Percentiles rank a stretch among this genome's conserved stretches.
Conservation (phyloP, 2,113 vertebrate species). For the Poeciliopsis retropinna region DNA sequence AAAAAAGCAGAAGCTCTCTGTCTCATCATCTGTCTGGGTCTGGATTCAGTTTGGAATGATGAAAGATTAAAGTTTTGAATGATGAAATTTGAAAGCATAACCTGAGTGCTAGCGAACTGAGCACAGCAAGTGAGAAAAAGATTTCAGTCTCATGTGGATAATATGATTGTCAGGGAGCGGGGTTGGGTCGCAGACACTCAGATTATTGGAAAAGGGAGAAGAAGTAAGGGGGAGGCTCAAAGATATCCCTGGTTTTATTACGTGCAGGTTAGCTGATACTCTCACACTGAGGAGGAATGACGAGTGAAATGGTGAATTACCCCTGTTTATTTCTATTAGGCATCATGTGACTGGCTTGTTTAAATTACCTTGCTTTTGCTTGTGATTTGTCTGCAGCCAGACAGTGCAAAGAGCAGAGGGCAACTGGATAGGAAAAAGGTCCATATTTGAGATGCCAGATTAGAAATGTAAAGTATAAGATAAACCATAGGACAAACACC, state of each 20-base stretch:
- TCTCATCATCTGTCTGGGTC: not conserved
- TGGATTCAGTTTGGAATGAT: not conserved
- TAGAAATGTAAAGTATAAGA: not conserved
- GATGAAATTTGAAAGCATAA: constrained; percentile 19
- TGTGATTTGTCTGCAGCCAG: constrained; percentile 54
- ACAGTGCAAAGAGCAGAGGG: constrained; percentile 22
- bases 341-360: constrained; percentile 69
- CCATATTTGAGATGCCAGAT: not conserved
- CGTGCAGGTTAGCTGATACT: constrained; percentile 56
- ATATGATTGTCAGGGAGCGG: not conserved
- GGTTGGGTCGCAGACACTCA: constrained; percentile 15
- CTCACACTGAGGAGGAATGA: constrained; percentile 20
- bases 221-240: constrained; percentile 17
- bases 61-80: constrained; percentile 1
- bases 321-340: constrained; percentile 58
- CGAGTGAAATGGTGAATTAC: constrained; percentile 59
- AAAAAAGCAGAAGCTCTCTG: constrained; percentile 7
- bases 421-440: not conserved
- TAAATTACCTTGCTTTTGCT: constrained; percentile 37
- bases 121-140: constrained; percentile 42
- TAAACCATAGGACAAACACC: too few species aligned
- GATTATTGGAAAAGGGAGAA: constrained; percentile 1
- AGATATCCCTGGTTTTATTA: constrained; percentile 11
- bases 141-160: constrained; percentile 43
- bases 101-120: constrained; percentile 56